Conservation (phyloP, 2,797 vertebrate genomes). For the Heliangelus exortis region DNA sequence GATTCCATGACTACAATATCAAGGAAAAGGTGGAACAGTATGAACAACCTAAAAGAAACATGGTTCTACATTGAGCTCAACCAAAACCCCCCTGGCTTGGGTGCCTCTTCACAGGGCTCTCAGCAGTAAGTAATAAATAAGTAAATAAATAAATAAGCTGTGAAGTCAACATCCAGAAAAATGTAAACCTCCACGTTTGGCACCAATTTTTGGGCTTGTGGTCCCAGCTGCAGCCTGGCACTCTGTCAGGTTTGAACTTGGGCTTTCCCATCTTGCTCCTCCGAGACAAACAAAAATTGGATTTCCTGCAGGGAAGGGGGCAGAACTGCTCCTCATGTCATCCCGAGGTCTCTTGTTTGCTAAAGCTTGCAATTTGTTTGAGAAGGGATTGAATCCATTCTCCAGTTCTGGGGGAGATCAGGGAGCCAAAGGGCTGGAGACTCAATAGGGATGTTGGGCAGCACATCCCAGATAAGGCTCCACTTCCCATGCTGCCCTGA, state of each 20-base stretch:
- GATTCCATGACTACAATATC: neutral
- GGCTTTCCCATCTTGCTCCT: neutral
- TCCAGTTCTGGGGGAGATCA: conserved; percentile 30
- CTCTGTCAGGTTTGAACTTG: neutral
- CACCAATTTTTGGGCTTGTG: neutral
- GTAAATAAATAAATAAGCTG: neutral
- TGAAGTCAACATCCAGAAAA: neutral
- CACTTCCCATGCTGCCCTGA: conserved; percentile 65
- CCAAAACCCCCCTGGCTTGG: neutral
- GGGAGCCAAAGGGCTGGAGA: conserved; percentile 62
- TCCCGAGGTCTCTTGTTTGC: neutral
- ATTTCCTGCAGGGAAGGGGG: too few species aligned
- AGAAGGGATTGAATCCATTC: conserved; percentile 27
- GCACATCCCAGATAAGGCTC: conserved; percentile 69
- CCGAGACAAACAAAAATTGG: neutral
- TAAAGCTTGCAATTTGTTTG: neutral
- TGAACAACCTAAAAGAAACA: neutral
- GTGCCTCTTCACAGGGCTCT: neutral
- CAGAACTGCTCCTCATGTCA: neutral
- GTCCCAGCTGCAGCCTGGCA: neutral
- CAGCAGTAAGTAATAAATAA: neutral
- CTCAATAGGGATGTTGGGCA: conserved; percentile 61
- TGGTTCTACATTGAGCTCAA: neutral
- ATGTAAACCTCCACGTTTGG: neutral
- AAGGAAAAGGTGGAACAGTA: neutral